Evolutionary conservation across 2,888 invertebrate genomes (phyloP).

Genomic region (Patella ulyssiponensis): DNA sequence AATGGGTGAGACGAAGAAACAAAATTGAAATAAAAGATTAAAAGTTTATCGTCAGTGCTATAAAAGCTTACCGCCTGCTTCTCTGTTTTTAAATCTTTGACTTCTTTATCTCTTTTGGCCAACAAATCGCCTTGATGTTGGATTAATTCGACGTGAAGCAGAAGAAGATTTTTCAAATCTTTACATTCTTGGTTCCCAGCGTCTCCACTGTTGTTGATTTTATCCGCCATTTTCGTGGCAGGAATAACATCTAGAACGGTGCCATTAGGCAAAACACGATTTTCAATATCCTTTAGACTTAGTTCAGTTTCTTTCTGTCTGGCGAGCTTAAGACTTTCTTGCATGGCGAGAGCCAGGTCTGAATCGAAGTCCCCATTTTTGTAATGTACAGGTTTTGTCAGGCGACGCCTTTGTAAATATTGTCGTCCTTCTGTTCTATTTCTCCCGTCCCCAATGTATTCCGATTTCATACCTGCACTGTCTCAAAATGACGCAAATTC

Average conservation of each 20-base stretch:
- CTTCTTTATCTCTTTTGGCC: slow-evolving; percentile 83
- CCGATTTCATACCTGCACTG: slow-evolving; percentile 43
- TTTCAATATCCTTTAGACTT: slow-evolving; percentile 22
- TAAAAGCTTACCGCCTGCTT: slow-evolving; percentile 80
- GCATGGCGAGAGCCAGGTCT: slow-evolving; percentile 58
- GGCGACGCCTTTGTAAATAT: slow-evolving; percentile 47
- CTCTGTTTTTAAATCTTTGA: slow-evolving; percentile 82
- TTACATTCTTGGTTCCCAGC: slow-evolving; percentile 46
- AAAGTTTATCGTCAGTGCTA: slow-evolving; percentile 4
- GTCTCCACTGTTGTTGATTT: slow-evolving; percentile 22
- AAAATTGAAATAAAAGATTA: too few relatives aligned
- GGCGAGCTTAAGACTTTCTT: slow-evolving; percentile 61
- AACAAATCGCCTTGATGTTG: slow-evolving; percentile 91
- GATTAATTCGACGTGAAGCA: slow-evolving; percentile 88
- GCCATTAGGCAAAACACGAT: slow-evolving; percentile 6
- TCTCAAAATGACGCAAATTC: too few relatives aligned
- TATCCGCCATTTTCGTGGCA: slow-evolving; percentile 16
- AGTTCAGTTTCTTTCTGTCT: slow-evolving; percentile 46
- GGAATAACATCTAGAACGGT: slow-evolving; percentile 26
- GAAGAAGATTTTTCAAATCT: slow-evolving; percentile 79
- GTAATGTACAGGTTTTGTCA: slow-evolving; percentile 51
- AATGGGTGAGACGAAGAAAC: too few relatives aligned
- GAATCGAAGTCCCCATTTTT: slow-evolving; percentile 56
- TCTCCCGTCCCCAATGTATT: slow-evolving; percentile 45
- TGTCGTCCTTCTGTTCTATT: slow-evolving; percentile 46